These are phyloP conservation scores for Laspeyria flexula DNA, from an alignment of 2,888 invertebrate species.

Conservation along the genomic window DNA sequence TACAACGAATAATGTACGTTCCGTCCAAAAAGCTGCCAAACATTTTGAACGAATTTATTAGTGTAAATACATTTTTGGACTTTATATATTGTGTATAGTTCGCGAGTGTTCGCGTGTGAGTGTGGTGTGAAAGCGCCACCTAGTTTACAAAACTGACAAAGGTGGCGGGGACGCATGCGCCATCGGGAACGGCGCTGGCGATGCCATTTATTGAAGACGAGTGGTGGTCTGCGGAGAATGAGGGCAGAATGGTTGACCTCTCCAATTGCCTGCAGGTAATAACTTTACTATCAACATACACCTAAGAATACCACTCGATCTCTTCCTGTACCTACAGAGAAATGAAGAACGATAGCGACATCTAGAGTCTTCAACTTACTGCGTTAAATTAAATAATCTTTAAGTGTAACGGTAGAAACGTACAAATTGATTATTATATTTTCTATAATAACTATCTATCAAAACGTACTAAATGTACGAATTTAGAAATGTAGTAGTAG, in stretches of 20 bases:
- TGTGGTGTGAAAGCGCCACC: conserved; percentile 66
- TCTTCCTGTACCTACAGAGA: not conserved
- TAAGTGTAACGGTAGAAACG: too few species aligned
- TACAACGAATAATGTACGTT: conserved; percentile 82
- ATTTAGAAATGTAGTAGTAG: too few species aligned
- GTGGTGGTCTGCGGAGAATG: conserved; percentile 97
- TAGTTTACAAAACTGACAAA: conserved; percentile 78
- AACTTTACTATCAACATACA: not conserved
- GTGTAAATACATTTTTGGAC: conserved; percentile 70
- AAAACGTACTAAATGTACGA: too few species aligned
- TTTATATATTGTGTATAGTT: conserved; percentile 63
- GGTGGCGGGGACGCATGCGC: conserved; percentile 88
- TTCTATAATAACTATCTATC: too few species aligned
- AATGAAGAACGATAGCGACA: not conserved
- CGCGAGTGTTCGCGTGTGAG: conserved; percentile 66
- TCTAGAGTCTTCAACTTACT: not conserved
- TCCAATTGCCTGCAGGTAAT: conserved; percentile 94
- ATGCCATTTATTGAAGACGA: conserved; percentile 99
- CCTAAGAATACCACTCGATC: not conserved
- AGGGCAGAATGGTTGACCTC: conserved; percentile 97
- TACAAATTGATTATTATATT: too few species aligned
- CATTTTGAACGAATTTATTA: conserved; percentile 80
- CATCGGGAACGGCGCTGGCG: conserved; percentile 89
- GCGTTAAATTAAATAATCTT: too few species aligned
- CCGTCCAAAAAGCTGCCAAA: conserved; percentile 84